Conservation (phyloP, 2,888 invertebrate genomes). For the Ernsta delagoae region DNA sequence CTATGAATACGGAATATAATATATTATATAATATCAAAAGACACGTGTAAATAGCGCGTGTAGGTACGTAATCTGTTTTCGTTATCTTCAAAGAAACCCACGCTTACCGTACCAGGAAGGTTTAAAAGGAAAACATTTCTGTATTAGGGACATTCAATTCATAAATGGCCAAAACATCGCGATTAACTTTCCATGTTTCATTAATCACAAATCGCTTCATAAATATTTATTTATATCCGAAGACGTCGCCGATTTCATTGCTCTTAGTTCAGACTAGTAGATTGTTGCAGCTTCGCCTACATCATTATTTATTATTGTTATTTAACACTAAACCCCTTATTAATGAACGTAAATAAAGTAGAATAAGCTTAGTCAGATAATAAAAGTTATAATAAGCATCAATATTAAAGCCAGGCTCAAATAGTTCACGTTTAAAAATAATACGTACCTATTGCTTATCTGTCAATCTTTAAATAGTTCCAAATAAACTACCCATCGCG, state of each 20-base stretch:
- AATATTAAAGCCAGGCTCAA: no score
- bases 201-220: conserved; percentile 25
- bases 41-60: neutral
- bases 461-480: no score
- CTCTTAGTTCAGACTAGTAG: conserved; percentile 17
- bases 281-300: neutral
- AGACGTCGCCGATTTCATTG: conserved; percentile 19
- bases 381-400: no score
- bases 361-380: no score
- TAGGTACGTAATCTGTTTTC: neutral
- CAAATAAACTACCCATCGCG: no score
- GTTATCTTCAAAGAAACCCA: neutral
- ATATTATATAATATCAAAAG: neutral
- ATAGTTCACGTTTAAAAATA: no score
- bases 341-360: no score
- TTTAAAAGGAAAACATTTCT: neutral
- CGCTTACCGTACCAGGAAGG: neutral
- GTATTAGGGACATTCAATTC: neutral
- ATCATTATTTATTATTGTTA: no score
- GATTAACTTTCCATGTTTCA: conserved; percentile 19
- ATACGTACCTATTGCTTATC: no score
- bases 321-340: no score
- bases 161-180: conserved; percentile 7
- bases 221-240: conserved; percentile 26
- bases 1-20: no score